These are phyloP conservation scores for Bombyx huttoni DNA, from an alignment of 2,888 invertebrate genomes.

Conservation along the genomic window DNA sequence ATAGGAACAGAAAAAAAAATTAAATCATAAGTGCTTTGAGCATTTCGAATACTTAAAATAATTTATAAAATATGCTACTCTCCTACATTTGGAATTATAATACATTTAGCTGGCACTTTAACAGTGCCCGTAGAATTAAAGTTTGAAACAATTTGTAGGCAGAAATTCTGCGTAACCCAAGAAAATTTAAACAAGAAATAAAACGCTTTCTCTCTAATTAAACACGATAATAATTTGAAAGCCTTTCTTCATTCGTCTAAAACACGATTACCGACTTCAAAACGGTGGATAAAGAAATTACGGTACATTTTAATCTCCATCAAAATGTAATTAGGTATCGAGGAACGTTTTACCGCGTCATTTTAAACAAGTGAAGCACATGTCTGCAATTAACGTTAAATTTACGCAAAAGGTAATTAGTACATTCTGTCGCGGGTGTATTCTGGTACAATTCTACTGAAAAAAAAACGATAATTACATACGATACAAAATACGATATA, in stretches of 20 bases:
- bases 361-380: not conserved
- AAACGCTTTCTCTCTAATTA: not conserved
- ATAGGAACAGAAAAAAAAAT: no score
- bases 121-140: no score
- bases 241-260: not conserved
- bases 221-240: not conserved
- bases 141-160: no score
- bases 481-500: no score
- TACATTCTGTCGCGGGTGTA: not conserved
- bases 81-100: no score
- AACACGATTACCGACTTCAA: not conserved
- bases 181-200: not conserved
- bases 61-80: no score
- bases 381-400: not conserved
- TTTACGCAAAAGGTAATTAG: slow-evolving; percentile 3
- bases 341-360: not conserved
- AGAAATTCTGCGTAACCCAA: no score
- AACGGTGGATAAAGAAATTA: not conserved
- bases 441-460: not conserved
- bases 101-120: no score
- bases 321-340: slow-evolving; percentile 1
- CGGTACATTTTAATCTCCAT: not conserved
- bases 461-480: no score
- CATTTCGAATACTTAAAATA: no score
- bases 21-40: no score